Percentiles rank a stretch among this genome's conserved stretches.
Evolutionary conservation across 2,113 vertebrate genomes (phyloP).

Genomic region (Dasyornis broadbenti): DNA sequence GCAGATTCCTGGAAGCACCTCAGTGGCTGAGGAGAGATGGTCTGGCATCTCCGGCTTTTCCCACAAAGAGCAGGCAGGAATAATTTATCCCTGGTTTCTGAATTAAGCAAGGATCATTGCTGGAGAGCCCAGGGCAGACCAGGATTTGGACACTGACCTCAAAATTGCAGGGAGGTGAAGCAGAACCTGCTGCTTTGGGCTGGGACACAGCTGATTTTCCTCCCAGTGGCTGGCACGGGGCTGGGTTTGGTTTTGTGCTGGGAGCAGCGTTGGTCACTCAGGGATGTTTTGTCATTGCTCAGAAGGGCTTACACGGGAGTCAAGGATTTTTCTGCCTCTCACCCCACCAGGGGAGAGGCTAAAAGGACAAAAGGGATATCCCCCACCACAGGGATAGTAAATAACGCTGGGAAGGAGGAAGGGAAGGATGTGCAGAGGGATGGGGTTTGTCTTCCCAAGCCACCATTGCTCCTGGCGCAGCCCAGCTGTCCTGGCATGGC

Average conservation of each 20-base stretch:
- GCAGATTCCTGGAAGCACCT: neutral
- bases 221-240: neutral
- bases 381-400: neutral
- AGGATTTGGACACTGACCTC: neutral
- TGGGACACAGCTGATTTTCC: neutral
- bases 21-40: neutral
- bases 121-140: neutral
- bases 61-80: neutral
- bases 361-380: neutral
- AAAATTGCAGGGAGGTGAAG: neutral
- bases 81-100: neutral
- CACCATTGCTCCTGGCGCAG: accelerated
- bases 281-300: neutral
- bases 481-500: neutral
- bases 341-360: neutral
- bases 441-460: neutral
- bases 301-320: neutral
- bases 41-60: neutral
- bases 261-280: neutral
- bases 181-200: neutral
- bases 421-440: neutral
- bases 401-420: accelerated
- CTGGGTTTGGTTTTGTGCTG: neutral
- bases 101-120: neutral
- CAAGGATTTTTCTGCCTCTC: neutral